Base-by-base conservation (phyloP, 2,797 vertebrate species). In the Etheostoma nigrum region DNA sequence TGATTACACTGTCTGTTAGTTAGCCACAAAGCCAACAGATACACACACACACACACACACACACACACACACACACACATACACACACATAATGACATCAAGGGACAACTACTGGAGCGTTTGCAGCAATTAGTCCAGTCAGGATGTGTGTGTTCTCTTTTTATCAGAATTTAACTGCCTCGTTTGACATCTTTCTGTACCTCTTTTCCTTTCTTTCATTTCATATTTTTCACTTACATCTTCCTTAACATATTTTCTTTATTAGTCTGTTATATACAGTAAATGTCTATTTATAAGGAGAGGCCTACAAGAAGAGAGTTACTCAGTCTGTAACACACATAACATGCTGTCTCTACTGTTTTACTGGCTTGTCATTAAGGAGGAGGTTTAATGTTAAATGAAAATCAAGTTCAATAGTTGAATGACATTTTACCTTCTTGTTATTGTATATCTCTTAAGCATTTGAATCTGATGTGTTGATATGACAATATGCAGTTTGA, bases 1-100 rank as follows among this genome's bases (percentile, higher is more conserved):
- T 85, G 87, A 93, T 93, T 91, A 88, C 89, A 91, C 89, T 82
- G 89, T 93, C 90, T 91, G 88, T 82, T 91, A 88, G 88, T 76
- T 82, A 67, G 85, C 83, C 84, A 90, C 90, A 94, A 90, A 90
- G 83, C 87, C 81, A 87, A 77, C 85, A 71, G 48, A 13, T 30
- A 27, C 27, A 60, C 54, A 25, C 40, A 49, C 60, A 55, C 54
- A 25, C 40, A 49, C 64, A 55, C 62, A 62, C 45, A 77, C 40
- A 70, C 60, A 67, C 64, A 83, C 57, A 63, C 71, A 67, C 30
- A 64, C 70, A 66, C 58, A 64, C 40, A 75, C n/a, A 67, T 52
- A 81, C 76, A 68, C 84, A 83, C 61, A 78, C 68, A 70, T 61
- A 89, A 82, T 84, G 63, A 82, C 71, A 58, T 76, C 74, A 82